These are phyloP conservation scores for Lagodon rhomboides DNA, from an alignment of 2,797 vertebrate genomes.

Conservation along the genomic window DNA sequence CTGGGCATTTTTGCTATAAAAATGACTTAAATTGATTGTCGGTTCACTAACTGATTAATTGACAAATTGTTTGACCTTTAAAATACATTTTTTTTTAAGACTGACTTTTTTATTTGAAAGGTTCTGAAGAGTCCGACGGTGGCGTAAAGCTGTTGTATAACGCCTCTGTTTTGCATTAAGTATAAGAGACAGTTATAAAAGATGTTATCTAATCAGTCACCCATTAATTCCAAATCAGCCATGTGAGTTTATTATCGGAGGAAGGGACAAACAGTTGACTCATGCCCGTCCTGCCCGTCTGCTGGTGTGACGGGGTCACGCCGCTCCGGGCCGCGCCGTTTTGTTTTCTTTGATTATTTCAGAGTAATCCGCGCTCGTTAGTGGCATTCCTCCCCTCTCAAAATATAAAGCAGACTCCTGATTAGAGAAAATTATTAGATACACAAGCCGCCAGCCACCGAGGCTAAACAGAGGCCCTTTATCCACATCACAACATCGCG, in stretches of 20 bases:
- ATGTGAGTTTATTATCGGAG: slow-evolving; percentile 27
- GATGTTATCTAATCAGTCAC: slow-evolving; percentile 26
- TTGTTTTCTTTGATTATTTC: slow-evolving; percentile 73
- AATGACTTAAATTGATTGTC: background rate
- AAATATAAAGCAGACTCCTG: slow-evolving; percentile 66
- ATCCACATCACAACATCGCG: slow-evolving; percentile 44
- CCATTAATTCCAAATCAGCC: slow-evolving; percentile 27
- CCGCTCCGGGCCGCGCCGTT: background rate
- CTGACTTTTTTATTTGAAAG: background rate
- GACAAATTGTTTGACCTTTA: background rate
- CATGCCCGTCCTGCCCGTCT: slow-evolving; percentile 12
- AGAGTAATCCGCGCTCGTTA: slow-evolving; percentile 67
- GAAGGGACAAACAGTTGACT: slow-evolving; percentile 35
- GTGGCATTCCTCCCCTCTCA: slow-evolving; percentile 58
- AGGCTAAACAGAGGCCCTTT: slow-evolving; percentile 51
- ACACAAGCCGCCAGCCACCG: slow-evolving; percentile 4
- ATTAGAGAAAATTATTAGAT: slow-evolving; percentile 74
- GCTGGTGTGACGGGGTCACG: slow-evolving; percentile 22
- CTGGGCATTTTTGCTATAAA: background rate
- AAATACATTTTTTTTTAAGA: background rate
- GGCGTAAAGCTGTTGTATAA: background rate
- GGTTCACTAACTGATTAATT: background rate
- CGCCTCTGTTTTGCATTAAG: slow-evolving; percentile 12
- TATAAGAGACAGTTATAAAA: slow-evolving; percentile 28
- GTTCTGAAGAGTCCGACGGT: background rate